These are phyloP conservation scores for Sisyra nigra DNA, from an alignment of 2,888 invertebrate species.

Conservation along the genomic window DNA sequence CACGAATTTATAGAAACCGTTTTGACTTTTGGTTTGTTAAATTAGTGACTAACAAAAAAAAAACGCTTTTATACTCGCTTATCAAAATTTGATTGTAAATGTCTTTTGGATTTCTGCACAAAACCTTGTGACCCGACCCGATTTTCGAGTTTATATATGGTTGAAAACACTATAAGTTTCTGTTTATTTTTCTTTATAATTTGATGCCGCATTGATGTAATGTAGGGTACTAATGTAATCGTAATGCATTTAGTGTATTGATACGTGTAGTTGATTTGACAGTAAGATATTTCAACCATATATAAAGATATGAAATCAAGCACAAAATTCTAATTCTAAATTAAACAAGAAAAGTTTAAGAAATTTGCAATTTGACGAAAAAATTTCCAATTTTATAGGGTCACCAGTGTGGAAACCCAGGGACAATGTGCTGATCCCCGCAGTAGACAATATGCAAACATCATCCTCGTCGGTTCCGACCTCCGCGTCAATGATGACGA, in stretches of 20 bases:
- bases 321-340: conserved; percentile 5
- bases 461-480: conserved; percentile 6
- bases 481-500: conserved; percentile 7
- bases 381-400: conserved; percentile 61
- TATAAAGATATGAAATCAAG: conserved; percentile 1
- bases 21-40: too few relatives aligned
- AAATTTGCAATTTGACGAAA: conserved; percentile 5
- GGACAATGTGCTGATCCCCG: conserved; percentile 35
- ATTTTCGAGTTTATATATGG: conserved; percentile 1
- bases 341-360: conserved; percentile 1
- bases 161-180: not conserved
- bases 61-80: too few relatives aligned
- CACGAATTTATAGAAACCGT: too few relatives aligned
- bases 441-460: conserved; percentile 6
- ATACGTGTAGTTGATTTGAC: too few relatives aligned
- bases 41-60: too few relatives aligned
- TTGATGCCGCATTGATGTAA: not conserved
- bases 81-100: conserved; percentile 14
- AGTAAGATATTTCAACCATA: conserved; percentile 5
- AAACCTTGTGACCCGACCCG: conserved; percentile 11
- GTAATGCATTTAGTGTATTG: too few relatives aligned
- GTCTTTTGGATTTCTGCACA: conserved; percentile 27
- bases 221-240: not conserved
- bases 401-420: conserved; percentile 98
- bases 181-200: not conserved